Conservation (phyloP, 2,113 vertebrate genomes). For the Urocynchramus pylzowi region DNA sequence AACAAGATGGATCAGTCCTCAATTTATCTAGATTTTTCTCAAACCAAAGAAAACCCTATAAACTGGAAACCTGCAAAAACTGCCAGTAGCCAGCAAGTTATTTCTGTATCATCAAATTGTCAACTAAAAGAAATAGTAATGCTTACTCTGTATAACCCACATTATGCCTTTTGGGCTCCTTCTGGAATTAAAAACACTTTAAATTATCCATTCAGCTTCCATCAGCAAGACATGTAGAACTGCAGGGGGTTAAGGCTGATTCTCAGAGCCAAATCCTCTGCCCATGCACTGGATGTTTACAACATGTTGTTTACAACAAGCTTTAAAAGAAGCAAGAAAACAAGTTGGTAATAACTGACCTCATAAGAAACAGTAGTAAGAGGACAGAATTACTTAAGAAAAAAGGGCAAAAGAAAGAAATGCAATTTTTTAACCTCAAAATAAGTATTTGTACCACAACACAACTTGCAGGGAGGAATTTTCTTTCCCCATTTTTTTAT, state of each 20-base stretch:
- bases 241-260: background rate
- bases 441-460: background rate
- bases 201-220: background rate
- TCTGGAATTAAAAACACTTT: background rate
- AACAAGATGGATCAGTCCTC: background rate
- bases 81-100: background rate
- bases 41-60: background rate
- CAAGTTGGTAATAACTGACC: background rate
- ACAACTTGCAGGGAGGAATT: rapidly evolving
- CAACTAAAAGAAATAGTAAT: background rate
- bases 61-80: background rate
- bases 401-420: background rate
- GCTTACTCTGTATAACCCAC: background rate
- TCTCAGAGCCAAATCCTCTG: background rate
- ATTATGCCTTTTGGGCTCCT: background rate
- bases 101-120: background rate
- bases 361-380: background rate
- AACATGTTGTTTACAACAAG: background rate
- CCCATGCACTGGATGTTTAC: background rate
- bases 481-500: rapidly evolving
- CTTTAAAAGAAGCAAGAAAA: background rate
- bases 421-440: background rate
- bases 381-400: background rate
- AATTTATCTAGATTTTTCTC: background rate
- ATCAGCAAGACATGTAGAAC: background rate